Base-by-base conservation (phyloP, 2,797 vertebrate species). In the Acomys russatus region DNA sequence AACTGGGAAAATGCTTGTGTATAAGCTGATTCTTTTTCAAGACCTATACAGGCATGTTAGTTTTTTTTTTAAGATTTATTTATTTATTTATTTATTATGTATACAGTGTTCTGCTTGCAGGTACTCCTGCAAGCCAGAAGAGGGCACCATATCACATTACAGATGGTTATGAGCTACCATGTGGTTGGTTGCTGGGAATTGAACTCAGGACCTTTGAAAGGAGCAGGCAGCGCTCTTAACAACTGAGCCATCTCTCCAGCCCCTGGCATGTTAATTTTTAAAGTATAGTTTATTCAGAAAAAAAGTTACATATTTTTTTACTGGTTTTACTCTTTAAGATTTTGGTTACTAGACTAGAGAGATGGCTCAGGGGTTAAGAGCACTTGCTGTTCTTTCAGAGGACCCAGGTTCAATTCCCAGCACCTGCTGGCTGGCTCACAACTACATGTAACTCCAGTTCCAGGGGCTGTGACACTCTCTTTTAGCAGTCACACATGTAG, bases 251-350 rank as follows among this genome's bases (percentile, higher is more conserved):
- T n/a, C n/a, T n/a, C n/a, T n/a, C n/a, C n/a, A n/a, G n/a, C n/a
- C n/a, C n/a, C n/a, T 33, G 8, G 11, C 28, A 64, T 70, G 51
- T 79, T 94, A 92, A 63, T 77, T 66, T 88, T 78, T 63, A 71
- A 77, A 71, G 35, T 56, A 66, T 6, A 18, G 11, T 66, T 63
- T 88, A 49, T 88, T 92, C 44, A 33, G 25, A 92, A 91, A 90
- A 44, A 86, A 20, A 54, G 64, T 44, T 74, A 70, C 20, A n/a
- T 71, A 76, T 59, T 82, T 90, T 28, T 73, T 92, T 82, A 88
- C 30, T 87, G 6, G 82, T 91, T 89, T 94, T 86, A 78, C 14
- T 80, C 59, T 94, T 70, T 68, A 86, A 61, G 35, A 80, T 63
- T 91, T 91, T 88, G 38, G 82, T 91, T 88, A 80, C 49, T 38